A percentile compares a stretch with the other conserved stretches of the same genome.
Conservation (phyloP, 2,797 vertebrate genomes). For the Limnodromus scolopaceus region DNA sequence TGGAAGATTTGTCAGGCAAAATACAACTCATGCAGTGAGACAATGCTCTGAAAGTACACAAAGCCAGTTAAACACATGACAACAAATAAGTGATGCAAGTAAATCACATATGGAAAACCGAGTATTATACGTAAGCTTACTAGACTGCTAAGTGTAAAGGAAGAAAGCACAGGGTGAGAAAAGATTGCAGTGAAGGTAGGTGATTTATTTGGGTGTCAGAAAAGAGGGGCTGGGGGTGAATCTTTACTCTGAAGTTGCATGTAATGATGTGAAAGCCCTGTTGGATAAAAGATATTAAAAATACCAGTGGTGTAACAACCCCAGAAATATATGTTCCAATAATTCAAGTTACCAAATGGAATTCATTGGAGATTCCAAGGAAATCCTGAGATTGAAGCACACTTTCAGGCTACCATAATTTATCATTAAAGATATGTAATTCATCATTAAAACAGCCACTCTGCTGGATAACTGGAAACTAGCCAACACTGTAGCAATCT, state of each 20-base stretch:
- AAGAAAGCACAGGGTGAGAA: not conserved
- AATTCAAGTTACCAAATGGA: conserved; percentile 18
- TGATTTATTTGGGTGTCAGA: not conserved
- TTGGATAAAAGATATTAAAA: conserved; percentile 25
- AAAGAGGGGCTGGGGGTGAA: not conserved
- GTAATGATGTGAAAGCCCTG: not conserved
- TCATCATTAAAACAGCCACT: conserved; percentile 57
- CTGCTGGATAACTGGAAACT: conserved; percentile 3
- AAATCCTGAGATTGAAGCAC: conserved; percentile 27
- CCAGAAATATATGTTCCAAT: conserved; percentile 4
- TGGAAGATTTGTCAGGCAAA: not conserved
- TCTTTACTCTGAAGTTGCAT: not conserved
- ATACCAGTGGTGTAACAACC: not conserved
- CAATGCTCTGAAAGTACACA: not conserved
- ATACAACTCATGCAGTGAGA: not conserved
- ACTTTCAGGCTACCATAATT: conserved; percentile 30
- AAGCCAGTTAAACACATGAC: not conserved
- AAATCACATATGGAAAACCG: not conserved
- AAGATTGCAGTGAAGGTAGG: not conserved
- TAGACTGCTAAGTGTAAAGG: not conserved
- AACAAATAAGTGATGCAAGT: not conserved
- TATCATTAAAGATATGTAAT: conserved; percentile 38
- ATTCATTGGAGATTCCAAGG: not conserved
- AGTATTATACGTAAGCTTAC: not conserved
- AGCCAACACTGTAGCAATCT: conserved; percentile 6